Evolutionary conservation across 2,888 invertebrate genomes (phyloP).

Genomic region (Oegoconia quadripuncta): DNA sequence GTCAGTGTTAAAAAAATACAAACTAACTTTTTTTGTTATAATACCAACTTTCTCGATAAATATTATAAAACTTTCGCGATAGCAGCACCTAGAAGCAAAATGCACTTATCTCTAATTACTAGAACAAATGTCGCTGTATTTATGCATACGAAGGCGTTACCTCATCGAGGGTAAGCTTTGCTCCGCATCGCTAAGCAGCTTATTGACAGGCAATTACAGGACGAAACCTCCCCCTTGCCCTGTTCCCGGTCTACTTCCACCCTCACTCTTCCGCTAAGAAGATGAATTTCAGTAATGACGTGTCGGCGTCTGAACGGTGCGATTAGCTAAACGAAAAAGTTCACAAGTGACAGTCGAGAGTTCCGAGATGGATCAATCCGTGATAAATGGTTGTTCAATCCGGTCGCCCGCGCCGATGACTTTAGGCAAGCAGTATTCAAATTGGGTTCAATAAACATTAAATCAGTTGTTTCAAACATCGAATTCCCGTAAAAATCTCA

Average conservation of each 20-base stretch:
- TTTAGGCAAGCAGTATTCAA: too few relatives aligned
- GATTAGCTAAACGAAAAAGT: constrained; percentile 58
- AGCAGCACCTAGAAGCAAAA: too few relatives aligned
- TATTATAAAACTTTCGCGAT: too few relatives aligned
- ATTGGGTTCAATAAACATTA: too few relatives aligned
- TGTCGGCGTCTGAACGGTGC: constrained; percentile 31
- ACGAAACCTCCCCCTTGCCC: constrained; percentile 19
- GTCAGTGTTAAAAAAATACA: too few relatives aligned
- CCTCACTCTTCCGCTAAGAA: constrained; percentile 15
- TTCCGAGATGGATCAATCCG: constrained; percentile 54
- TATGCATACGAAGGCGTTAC: constrained; percentile 8
- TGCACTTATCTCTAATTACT: too few relatives aligned
- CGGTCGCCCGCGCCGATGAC: constrained; percentile 30
- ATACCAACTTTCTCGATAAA: too few relatives aligned
- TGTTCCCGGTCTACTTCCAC: constrained; percentile 10
- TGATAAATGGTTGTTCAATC: constrained; percentile 58
- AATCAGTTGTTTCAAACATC: too few relatives aligned
- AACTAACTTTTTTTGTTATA: too few relatives aligned
- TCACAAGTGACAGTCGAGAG: constrained; percentile 51
- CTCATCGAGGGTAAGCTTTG: constrained; percentile 15
- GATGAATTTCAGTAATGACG: constrained; percentile 44
- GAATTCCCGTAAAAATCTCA: too few relatives aligned
- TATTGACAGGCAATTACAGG: constrained; percentile 48
- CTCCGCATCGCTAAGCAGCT: constrained; percentile 35
- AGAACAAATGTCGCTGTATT: background rate